A percentile compares a stretch with the other conserved stretches of the same genome.
Evolutionary conservation across 1,140 invertebrate species (phyloP).

Genomic region (Cataglyphis hispanica): DNA sequence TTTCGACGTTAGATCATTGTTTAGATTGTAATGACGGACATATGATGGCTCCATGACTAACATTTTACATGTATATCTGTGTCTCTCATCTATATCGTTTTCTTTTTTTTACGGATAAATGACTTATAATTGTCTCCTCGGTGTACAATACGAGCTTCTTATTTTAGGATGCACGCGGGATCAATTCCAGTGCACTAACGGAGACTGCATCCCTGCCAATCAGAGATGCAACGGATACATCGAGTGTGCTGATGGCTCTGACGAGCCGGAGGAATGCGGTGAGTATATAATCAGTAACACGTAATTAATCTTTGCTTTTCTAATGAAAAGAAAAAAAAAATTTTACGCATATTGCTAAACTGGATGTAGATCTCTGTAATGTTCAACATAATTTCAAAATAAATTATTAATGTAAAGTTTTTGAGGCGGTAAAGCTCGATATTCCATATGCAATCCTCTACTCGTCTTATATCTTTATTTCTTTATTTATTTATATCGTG

Average conservation of each 20-base stretch:
- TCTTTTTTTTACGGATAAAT: conserved; percentile 12
- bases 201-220: conserved; percentile 87
- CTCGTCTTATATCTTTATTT: background rate
- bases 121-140: conserved; percentile 16
- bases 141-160: conserved; percentile 23
- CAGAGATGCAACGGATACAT: conserved; percentile 87
- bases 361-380: background rate
- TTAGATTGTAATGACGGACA: conserved; percentile 59
- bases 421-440: background rate
- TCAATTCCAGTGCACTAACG: conserved; percentile 88
- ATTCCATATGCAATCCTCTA: background rate
- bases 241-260: conserved; percentile 90
- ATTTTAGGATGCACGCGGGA: conserved; percentile 83
- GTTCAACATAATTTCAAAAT: background rate
- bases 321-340: background rate
- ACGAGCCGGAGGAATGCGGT: conserved; percentile 89
- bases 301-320: conserved; percentile 9
- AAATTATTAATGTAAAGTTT: background rate
- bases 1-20: conserved; percentile 66
- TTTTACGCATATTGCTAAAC: background rate
- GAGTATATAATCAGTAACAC: conserved; percentile 76
- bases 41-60: conserved; percentile 49
- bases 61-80: conserved; percentile 63
- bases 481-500: background rate
- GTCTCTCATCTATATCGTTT: conserved; percentile 56